Base-by-base conservation (phyloP, 2,797 vertebrate species). In the Catostomus latipinnis region DNA sequence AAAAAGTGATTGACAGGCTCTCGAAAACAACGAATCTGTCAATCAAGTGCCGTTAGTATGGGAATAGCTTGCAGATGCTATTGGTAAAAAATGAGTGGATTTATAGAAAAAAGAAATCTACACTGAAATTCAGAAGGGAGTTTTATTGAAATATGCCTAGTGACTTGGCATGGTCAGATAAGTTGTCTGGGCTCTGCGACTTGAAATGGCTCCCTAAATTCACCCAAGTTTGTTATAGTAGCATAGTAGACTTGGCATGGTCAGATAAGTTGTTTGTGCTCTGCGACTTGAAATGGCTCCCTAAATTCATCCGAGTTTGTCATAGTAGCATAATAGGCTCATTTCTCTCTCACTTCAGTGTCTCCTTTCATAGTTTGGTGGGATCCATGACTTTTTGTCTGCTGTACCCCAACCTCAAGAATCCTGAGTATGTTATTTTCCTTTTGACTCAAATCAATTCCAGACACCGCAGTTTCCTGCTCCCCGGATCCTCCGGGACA, bases 401-500 rank as follows among this genome's bases (percentile, higher is more conserved):
- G 81, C 49, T 80, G 84, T 88, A 86, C 85, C 78, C 52, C 85
- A 85, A 87, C 86, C 89, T 86, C 85, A 92, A 93, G 91, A 94
- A 94, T 94, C 88, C 71, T n/a, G 93, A 88, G 82, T 87, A 94
- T 94, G 92, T 92, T 90, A 93, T 93, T 93, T 93, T 94, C 87
- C 89, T 89, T 91, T 91, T 87, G 87, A 90, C 91, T 92, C 87
- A 92, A 93, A 94, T 94, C 90, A 89, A 89, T 93, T 93, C 93
- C 93, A 94, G 93, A 94, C 91, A 85, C 89, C 85, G 85, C 72
- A 67, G 80, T 91, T 93, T 94, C 92, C 93, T 93, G 91, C 86
- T 74, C 66, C 83, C 81, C 79, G 18, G 50, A 63, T 85, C 87
- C 86, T 84, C n/a, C 8, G 81, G 85, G 84, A 85, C 61, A 16